Evolutionary conservation across 2,888 invertebrate genomes (phyloP), one percentile per base, ranked within the genome.

Genomic region (Leptothorax acervorum): DNA sequence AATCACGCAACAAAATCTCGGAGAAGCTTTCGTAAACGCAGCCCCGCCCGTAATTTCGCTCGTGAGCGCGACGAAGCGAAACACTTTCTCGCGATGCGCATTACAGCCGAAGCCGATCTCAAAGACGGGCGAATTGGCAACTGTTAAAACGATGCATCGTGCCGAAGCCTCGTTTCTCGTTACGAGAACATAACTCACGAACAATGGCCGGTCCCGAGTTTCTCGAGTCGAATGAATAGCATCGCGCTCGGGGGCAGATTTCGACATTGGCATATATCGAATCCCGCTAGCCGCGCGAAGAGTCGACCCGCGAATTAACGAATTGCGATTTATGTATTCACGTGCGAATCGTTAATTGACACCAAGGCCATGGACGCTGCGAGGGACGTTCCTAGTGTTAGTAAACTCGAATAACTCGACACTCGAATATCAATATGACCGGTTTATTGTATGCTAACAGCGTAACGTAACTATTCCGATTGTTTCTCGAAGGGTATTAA

Each of bases 251-350:
- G 66, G 71, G 91, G 86, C 83, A 81, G 66, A 87, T 82, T 85
- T 83, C 85, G 84, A 91, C 86, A 87, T 90, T 88, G 86, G 89
- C 89, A 87, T 90, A 87, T 90, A 89, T 88, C 86, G 90, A 82
- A 85, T 90, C 81, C 86, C 83, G 84, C 89, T 87, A 90, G 84
- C 71, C 75, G 71, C 83, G 82, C 84, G 66, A 60, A 62, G 75
- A 62, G 70, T 84, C 82, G 74, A 73, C 83, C 62, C 83, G 88
- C 82, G 91, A 90, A 90, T 90, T 90, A 91, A 91, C 91, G 90
- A 91, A 90, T 90, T 90, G 85, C 90, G 86, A 90, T 90, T 90
- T 90, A 91, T 91, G 91, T 82, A 91, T 87, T 86, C 85, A 84
- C 81, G 83, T 81, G 85, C 79, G 83, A 83, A 91, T 90, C 87